These are phyloP conservation scores for Myxocyprinus asiaticus DNA, from an alignment of 2,113 vertebrate species.

Conservation along the genomic window DNA sequence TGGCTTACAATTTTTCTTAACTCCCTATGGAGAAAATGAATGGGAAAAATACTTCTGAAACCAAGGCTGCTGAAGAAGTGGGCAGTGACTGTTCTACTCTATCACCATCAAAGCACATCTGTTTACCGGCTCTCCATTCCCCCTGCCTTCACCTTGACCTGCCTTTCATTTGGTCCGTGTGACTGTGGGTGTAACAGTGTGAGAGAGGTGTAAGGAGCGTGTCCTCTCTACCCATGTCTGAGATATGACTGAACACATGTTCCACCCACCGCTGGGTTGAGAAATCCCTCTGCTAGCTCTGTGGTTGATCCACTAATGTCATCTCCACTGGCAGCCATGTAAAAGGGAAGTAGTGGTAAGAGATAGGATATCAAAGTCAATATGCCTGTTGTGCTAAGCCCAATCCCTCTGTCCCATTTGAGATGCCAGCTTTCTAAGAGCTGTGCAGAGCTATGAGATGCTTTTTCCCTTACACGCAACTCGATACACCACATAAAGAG, in stretches of 20 bases:
- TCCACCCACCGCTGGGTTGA: constrained; percentile 62
- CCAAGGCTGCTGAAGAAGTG: too few species aligned
- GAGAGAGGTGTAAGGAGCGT: constrained; percentile 46
- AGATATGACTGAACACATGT: constrained; percentile 59
- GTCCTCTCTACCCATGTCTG: constrained; percentile 25
- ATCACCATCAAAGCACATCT: constrained; percentile 85
- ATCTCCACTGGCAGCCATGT: constrained; percentile 75
- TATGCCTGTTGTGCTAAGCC: constrained; percentile 73
- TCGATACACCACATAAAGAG: constrained; percentile 66
- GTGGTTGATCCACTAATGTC: constrained; percentile 71
- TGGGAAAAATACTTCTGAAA: too few species aligned
- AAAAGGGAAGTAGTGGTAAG: constrained; percentile 80
- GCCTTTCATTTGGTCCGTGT: constrained; percentile 71
- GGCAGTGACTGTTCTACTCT: constrained; percentile 15
- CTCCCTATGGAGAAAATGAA: too few species aligned
- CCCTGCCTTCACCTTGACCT: constrained; percentile 76
- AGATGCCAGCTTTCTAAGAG: constrained; percentile 60
- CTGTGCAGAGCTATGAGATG: constrained; percentile 60
- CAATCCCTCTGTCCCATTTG: constrained; percentile 72
- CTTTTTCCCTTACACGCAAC: constrained; percentile 64
- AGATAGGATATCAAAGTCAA: constrained; percentile 83
- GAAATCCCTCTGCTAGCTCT: constrained; percentile 70
- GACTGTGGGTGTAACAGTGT: constrained; percentile 67
- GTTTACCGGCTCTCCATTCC: constrained; percentile 75
- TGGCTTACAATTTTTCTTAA: too few species aligned